phyloP scores from a whole-genome alignment of 2,797 vertebrate genomes.

The Halcyon chelicuti region DNA sequence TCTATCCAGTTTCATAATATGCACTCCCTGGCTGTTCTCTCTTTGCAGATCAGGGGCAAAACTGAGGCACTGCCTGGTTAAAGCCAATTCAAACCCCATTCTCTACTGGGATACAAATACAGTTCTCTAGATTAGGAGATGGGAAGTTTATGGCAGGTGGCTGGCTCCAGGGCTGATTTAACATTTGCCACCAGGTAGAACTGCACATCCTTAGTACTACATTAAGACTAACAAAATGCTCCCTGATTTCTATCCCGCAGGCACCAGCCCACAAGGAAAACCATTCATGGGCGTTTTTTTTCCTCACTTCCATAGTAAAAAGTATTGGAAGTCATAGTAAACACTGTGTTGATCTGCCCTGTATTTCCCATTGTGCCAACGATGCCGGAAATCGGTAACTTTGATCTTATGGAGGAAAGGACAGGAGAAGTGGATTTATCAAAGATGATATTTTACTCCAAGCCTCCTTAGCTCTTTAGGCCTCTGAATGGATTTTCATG shows the following conservation, averaged over 20 bases:
- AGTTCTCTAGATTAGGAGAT: background rate
- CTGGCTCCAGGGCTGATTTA: conserved; percentile 72
- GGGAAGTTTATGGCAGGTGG: conserved; percentile 66
- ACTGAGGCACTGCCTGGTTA: conserved; percentile 51
- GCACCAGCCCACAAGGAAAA: conserved; percentile 60
- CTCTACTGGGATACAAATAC: background rate
- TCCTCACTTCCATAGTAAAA: background rate
- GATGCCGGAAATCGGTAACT: conserved; percentile 71
- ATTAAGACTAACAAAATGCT: conserved; percentile 72
- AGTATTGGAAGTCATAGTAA: conserved; percentile 60
- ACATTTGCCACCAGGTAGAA: conserved; percentile 77
- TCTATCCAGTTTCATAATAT: conserved; percentile 14
- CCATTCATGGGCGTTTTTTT: conserved; percentile 42
- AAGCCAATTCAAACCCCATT: conserved; percentile 70
- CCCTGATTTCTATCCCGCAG: conserved; percentile 70
- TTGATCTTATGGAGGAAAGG: conserved; percentile 50
- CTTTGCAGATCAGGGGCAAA: background rate
- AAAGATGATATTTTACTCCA: conserved; percentile 64
- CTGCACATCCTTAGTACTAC: conserved; percentile 71
- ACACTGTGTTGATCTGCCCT: conserved; percentile 38
- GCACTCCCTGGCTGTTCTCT: background rate
- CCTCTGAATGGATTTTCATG: conserved; percentile 29
- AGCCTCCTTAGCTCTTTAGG: conserved; percentile 27
- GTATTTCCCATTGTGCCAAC: conserved; percentile 68
- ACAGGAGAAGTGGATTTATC: conserved; percentile 54